These are phyloP conservation scores for Garra rufa DNA, from an alignment of 2,113 vertebrate genomes.

Conservation along the genomic window DNA sequence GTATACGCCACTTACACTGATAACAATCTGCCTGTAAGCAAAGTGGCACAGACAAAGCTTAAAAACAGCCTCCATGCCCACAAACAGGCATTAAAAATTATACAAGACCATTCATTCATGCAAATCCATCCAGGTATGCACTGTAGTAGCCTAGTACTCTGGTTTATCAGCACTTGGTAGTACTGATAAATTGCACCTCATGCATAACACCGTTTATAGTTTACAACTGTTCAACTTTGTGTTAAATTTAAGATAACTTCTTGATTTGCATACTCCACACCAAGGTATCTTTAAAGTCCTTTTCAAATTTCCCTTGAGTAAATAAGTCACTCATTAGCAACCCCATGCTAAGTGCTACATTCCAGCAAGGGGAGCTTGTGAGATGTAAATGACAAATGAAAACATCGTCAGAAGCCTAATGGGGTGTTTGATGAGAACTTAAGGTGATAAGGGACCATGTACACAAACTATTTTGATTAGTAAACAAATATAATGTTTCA, in stretches of 20 bases:
- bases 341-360: slow-evolving; percentile 28
- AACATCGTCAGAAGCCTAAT: neutral
- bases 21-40: slow-evolving; percentile 17
- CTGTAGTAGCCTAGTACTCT: neutral
- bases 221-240: slow-evolving; percentile 7
- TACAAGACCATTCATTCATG: slow-evolving; percentile 10
- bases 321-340: slow-evolving; percentile 44
- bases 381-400: slow-evolving; percentile 8
- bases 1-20: slow-evolving; percentile 28
- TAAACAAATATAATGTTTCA: slow-evolving; percentile 39
- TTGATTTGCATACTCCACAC: slow-evolving; percentile 39
- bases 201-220: neutral
- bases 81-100: neutral
- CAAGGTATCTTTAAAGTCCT: slow-evolving; percentile 29
- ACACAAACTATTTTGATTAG: slow-evolving; percentile 32
- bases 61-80: neutral
- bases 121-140: slow-evolving; percentile 10
- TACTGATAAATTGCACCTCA: slow-evolving; percentile 1
- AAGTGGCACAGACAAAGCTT: neutral
- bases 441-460: slow-evolving; percentile 2
- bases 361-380: neutral
- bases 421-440: neutral
- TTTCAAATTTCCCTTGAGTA: neutral
- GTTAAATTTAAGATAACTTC: slow-evolving; percentile 24
- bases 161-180: slow-evolving; percentile 14